A percentile compares a stretch with the other conserved stretches of the same genome.
Evolutionary conservation across 2,113 vertebrate species (phyloP).

Genomic region (Pygoscelis antarcticus): DNA sequence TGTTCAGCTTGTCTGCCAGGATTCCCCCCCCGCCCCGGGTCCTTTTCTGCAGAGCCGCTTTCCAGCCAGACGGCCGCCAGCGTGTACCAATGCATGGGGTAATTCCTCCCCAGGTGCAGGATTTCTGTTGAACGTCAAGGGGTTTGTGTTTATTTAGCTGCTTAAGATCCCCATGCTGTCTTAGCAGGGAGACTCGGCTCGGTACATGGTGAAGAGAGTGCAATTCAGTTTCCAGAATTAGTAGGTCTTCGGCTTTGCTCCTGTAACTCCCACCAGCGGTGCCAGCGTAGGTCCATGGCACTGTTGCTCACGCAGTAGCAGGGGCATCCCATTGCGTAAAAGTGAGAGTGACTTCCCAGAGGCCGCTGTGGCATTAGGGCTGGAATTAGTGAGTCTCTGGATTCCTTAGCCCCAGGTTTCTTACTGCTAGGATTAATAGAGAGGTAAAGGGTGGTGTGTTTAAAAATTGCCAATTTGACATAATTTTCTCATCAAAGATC

Average conservation of each 20-base stretch:
- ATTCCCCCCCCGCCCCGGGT: fast-evolving
- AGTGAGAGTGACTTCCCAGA: background rate
- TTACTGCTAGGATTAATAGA: background rate
- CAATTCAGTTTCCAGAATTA: background rate
- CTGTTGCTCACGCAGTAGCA: background rate
- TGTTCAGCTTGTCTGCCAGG: background rate
- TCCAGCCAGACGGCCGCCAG: no score
- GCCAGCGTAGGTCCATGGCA: fast-evolving
- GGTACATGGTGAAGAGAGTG: background rate
- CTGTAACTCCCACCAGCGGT: background rate
- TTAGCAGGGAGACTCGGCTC: background rate
- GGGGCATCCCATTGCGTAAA: fast-evolving
- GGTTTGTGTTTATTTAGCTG: background rate
- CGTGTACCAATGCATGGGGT: fast-evolving
- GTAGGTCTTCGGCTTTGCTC: background rate
- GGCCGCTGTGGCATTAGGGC: fast-evolving
- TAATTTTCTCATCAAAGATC: background rate
- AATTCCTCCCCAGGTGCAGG: background rate
- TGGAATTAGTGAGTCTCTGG: background rate
- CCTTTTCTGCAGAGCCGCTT: background rate
- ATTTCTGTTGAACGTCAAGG: background rate
- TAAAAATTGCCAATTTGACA: background rate
- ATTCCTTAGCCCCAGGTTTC: background rate
- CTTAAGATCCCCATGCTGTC: background rate
- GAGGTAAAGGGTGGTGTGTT: background rate